These are phyloP conservation scores for Bombus confusus DNA, from an alignment of 1,140 invertebrate species.

Conservation along the genomic window DNA sequence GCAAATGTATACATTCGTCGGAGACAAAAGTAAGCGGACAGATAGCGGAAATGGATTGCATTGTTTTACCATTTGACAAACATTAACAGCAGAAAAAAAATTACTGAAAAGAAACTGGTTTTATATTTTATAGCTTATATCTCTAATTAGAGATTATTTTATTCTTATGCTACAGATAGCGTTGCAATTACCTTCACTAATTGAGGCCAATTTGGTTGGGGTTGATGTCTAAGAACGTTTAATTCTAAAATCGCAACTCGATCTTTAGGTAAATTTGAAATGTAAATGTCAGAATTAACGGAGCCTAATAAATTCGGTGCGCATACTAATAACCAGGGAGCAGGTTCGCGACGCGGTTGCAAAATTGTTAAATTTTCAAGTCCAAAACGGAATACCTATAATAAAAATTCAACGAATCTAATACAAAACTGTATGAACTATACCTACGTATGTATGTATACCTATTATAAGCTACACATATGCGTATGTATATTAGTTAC, in stretches of 20 bases:
- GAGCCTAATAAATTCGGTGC: constrained; percentile 84
- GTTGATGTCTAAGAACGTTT: constrained; percentile 88
- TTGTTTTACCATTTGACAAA: too few species aligned
- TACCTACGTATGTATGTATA: background rate
- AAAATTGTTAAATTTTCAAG: constrained; percentile 83
- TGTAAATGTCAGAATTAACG: constrained; percentile 34
- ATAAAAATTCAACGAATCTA: background rate
- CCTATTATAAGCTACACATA: too few species aligned
- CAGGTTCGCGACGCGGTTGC: constrained; percentile 81
- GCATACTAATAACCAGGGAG: constrained; percentile 87
- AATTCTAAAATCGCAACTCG: constrained; percentile 87
- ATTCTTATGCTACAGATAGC: background rate
- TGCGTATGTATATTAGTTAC: too few species aligned
- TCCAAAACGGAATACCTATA: constrained; percentile 84
- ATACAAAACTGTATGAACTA: background rate
- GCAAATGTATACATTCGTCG: background rate
- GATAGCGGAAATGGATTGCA: too few species aligned
- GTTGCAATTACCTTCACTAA: constrained; percentile 85
- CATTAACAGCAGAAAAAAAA: too few species aligned
- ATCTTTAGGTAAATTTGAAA: constrained; percentile 78
- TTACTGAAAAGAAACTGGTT: too few species aligned
- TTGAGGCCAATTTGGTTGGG: constrained; percentile 89
- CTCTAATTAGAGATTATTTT: too few species aligned
- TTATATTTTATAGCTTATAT: too few species aligned
- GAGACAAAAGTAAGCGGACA: too few species aligned